Evolutionary conservation across 2,113 vertebrate genomes (phyloP), one percentile per base, ranked within the genome.

Genomic region (Dicrurus megarhynchus): DNA sequence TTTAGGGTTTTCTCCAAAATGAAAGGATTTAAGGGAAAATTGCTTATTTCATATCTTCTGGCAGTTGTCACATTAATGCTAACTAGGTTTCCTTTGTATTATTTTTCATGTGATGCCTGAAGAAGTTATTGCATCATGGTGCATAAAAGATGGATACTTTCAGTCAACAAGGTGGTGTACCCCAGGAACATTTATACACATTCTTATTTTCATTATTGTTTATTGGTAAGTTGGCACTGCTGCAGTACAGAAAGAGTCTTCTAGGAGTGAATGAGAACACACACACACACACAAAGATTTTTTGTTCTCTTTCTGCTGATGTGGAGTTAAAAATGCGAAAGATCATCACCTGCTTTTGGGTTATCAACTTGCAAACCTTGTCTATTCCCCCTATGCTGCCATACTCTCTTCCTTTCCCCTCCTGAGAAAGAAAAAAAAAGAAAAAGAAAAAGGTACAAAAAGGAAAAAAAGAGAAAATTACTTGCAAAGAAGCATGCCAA

Each of bases 391-490:
- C 4, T 57, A 2, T 60, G 21, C 16, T 82, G 33, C 71, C 8
- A 42, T 32, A 46, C 0, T 27, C 4, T 69, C 14, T 32, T 39
- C 2, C 16, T 60, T 49, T 46, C 4, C 7, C 10, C 4, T 55
- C 6, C n/a, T 9, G 16, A 5, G 9, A 10, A 7, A 21, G 24
- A 30, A 20, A 23, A 13, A 19, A 30, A 18, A 5, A 4, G 5
- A 4, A 9, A 8, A 15, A 4, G 3, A 2, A 17, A 4, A 32
- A 26, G 3, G 5, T 5, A 5, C 9, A 18, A 23, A 27, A 13
- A 22, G 32, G 5, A 18, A 41, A 11, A 30, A 67, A 22, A 19
- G 3, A 16, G 2, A 41, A 14, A 26, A 8, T 39, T 49, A 23
- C 11, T 75, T 21, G 11, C 26, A 47, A 44, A 59, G 71, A 75